These are phyloP conservation scores for Drosophila grimshawi DNA, from an alignment of 1,140 invertebrate genomes.

Conservation along the genomic window DNA sequence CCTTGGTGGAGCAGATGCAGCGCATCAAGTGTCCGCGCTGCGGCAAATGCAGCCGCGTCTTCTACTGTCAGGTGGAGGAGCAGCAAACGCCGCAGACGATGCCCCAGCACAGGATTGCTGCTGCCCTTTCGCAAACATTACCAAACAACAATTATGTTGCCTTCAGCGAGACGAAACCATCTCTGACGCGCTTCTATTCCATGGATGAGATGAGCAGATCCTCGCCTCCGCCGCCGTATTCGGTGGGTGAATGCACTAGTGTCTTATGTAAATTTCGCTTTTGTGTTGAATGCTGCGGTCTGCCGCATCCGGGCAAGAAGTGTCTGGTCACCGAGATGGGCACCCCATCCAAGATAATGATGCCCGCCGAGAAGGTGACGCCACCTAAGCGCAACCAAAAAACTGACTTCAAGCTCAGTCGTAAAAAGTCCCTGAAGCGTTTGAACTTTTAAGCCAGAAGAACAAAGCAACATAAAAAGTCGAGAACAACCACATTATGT, in stretches of 20 bases:
- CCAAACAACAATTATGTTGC: conserved; percentile 30
- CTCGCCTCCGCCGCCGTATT: conserved; percentile 18
- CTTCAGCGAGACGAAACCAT: conserved; percentile 8
- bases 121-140: conserved; percentile 54
- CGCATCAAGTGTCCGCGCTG: conserved; percentile 71
- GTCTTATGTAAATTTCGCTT: conserved; percentile 60
- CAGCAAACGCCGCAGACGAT: conserved; percentile 2
- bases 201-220: conserved; percentile 53
- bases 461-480: too few species aligned
- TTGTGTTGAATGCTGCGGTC: conserved; percentile 55
- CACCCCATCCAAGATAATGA: conserved; percentile 69
- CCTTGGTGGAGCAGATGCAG: conserved; percentile 56
- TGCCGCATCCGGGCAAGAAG: conserved; percentile 64
- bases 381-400: conserved; percentile 62
- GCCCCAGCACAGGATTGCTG: too few species aligned
- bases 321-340: conserved; percentile 70
- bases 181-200: conserved; percentile 53
- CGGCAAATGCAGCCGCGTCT: conserved; percentile 59
- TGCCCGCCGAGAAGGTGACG: conserved; percentile 58
- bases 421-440: conserved; percentile 69
- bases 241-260: conserved; percentile 63
- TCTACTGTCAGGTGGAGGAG: conserved; percentile 31
- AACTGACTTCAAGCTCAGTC: conserved; percentile 57
- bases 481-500: not conserved
- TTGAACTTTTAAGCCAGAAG: conserved; percentile 71